Evolutionary conservation across 2,888 invertebrate species (phyloP), one percentile per base, ranked within the genome.

Genomic region (Chrysina gloriosa): DNA sequence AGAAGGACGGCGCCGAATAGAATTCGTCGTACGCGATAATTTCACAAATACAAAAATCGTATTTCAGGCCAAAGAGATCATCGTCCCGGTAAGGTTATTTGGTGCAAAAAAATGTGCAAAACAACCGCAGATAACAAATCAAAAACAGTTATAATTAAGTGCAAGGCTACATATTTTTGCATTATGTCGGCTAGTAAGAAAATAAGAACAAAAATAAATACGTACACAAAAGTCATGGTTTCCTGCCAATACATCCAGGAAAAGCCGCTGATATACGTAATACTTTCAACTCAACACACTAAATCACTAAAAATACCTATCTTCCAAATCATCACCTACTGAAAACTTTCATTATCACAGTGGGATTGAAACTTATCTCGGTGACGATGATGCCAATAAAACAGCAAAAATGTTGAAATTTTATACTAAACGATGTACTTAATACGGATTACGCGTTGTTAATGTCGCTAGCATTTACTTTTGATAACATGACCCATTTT

Each of bases 401-500:
- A 4, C 3, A n/a, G 21, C 25, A n/a, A 34, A 11, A 27, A 61
- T 29, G 29, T n/a, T 23, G 7, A 16, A 48, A 48, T 4, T 50
- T 50, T 9, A 25, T 14, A 2, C 3, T 50, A 54, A 54, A 34
- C 34, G n/a, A 25, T 21, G 47, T 39, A 54, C 21, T 11, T 23
- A 29, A 52, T 14, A 39, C 19, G 14, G 25, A 25, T 39, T 11
- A 58, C 11, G 21, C 39, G 23, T 16, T 11, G 11, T 56, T 19
- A 27, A 2, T 50, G 50, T 31, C 29, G 52, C 31, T 52, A 31
- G 27, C 45, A 21, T 36, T 52, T 54, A 42, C 50, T 36, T 39
- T 56, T 34, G 47, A 56, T 65, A 56, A 65, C 56, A 29, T 45
- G 65, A 56, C 56, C 65, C 47, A 64, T 50, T 64, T 64, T 36